phyloP scores from a whole-genome alignment of 2,888 invertebrate genomes.

The Prosapia bicincta region DNA sequence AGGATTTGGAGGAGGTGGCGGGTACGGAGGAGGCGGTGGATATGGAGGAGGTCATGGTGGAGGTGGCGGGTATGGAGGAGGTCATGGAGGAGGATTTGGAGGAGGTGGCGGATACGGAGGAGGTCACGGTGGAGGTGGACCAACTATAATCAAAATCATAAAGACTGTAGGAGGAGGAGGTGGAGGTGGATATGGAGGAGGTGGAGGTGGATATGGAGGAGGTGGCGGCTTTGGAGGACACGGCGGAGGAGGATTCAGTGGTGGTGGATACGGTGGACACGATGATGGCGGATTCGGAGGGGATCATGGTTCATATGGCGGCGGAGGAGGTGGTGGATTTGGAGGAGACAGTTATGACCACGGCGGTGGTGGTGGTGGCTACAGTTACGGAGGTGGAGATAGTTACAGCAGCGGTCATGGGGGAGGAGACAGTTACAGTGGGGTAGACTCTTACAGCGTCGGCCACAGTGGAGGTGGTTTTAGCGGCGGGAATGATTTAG shows the following conservation, averaged over 20 bases:
- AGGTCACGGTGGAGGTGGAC: not conserved
- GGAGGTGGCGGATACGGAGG: constrained; percentile 1
- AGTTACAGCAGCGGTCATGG: constrained; percentile 28
- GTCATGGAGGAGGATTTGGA: constrained; percentile 25
- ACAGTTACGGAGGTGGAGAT: constrained; percentile 29
- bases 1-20: constrained; percentile 16
- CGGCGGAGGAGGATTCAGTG: constrained; percentile 19
- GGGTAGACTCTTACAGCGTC: constrained; percentile 5
- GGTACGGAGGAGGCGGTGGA: not conserved
- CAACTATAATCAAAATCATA: not conserved
- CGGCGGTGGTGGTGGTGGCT: constrained; percentile 25
- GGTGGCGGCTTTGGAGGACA: constrained; percentile 24
- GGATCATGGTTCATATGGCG: constrained; percentile 19
- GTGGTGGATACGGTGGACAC: constrained; percentile 30
- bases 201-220: constrained; percentile 18
- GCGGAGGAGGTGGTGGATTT: constrained; percentile 30
- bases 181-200: constrained; percentile 13
- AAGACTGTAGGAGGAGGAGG: not conserved
- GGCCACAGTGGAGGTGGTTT: constrained; percentile 23
- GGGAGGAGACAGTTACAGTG: constrained; percentile 21
- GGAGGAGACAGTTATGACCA: constrained; percentile 12
- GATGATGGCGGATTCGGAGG: constrained; percentile 24
- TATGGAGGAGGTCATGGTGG: constrained; percentile 11
- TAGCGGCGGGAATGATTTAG: constrained; percentile 9
- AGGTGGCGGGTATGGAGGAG: constrained; percentile 20